These are phyloP conservation scores for Ooceraea biroi DNA, from an alignment of 1,140 invertebrate species.

Conservation along the genomic window DNA sequence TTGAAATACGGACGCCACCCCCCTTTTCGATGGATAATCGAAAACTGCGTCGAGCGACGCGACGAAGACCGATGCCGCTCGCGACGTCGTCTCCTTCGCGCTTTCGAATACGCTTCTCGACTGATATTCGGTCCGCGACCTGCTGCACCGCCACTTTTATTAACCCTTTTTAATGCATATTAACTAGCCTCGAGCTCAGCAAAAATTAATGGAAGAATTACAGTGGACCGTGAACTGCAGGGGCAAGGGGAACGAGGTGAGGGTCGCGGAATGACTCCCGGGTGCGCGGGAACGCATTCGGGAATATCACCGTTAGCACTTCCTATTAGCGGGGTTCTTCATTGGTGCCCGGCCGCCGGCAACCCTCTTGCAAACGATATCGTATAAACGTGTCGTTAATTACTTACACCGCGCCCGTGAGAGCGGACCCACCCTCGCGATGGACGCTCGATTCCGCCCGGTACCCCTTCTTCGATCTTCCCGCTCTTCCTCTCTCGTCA, in stretches of 20 bases:
- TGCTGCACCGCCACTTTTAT: conserved; percentile 66
- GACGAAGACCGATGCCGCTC: conserved; percentile 24
- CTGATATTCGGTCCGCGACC: conserved; percentile 37
- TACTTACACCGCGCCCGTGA: conserved; percentile 80
- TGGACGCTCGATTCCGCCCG: conserved; percentile 20
- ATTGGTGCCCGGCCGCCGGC: conserved; percentile 77
- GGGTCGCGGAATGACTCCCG: conserved; percentile 49
- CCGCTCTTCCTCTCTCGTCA: conserved; percentile 68
- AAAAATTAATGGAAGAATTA: conserved; percentile 85
- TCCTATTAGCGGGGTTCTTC: conserved; percentile 84
- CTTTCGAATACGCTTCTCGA: background rate
- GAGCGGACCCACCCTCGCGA: conserved; percentile 51
- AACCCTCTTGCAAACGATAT: conserved; percentile 80
- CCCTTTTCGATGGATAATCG: conserved; percentile 31
- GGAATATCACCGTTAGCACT: conserved; percentile 84
- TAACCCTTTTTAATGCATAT: conserved; percentile 82
- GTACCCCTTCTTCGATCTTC: conserved; percentile 56
- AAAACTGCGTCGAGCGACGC: conserved; percentile 1
- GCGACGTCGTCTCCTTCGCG: conserved; percentile 12
- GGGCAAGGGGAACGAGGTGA: conserved; percentile 33
- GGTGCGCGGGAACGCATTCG: conserved; percentile 77
- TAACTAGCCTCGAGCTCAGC: conserved; percentile 84
- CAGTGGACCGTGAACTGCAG: conserved; percentile 69
- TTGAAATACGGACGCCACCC: conserved; percentile 24
- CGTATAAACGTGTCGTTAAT: conserved; percentile 85